These are phyloP conservation scores for Acridotheres tristis DNA, from an alignment of 2,797 vertebrate species.

Conservation along the genomic window DNA sequence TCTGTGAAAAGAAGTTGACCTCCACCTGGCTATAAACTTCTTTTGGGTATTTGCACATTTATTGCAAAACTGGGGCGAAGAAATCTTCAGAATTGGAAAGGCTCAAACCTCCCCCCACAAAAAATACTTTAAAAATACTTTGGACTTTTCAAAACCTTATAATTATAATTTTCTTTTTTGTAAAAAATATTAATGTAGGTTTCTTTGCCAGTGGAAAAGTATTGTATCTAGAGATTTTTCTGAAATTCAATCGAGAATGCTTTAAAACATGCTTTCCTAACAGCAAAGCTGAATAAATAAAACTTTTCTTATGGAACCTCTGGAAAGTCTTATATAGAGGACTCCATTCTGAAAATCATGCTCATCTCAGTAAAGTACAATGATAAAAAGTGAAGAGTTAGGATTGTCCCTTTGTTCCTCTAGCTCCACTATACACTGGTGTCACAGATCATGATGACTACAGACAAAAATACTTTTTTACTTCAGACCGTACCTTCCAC, in stretches of 20 bases:
- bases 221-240: neutral
- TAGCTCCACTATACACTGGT: neutral
- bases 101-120: neutral
- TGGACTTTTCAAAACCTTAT: neutral
- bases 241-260: neutral
- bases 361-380: neutral
- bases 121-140: neutral
- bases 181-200: neutral
- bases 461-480: neutral
- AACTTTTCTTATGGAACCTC: neutral
- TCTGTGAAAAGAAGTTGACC: neutral
- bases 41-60: neutral
- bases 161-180: neutral
- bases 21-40: neutral
- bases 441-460: neutral
- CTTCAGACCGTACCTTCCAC: neutral
- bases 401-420: neutral
- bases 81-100: neutral
- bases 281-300: neutral
- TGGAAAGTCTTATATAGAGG: neutral
- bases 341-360: neutral
- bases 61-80: neutral
- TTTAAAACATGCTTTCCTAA: neutral
- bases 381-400: neutral
- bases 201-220: neutral